Evolutionary conservation across 2,888 invertebrate species (phyloP), one percentile per base, ranked within the genome.

Genomic region (Cremastobaeus sp.): DNA sequence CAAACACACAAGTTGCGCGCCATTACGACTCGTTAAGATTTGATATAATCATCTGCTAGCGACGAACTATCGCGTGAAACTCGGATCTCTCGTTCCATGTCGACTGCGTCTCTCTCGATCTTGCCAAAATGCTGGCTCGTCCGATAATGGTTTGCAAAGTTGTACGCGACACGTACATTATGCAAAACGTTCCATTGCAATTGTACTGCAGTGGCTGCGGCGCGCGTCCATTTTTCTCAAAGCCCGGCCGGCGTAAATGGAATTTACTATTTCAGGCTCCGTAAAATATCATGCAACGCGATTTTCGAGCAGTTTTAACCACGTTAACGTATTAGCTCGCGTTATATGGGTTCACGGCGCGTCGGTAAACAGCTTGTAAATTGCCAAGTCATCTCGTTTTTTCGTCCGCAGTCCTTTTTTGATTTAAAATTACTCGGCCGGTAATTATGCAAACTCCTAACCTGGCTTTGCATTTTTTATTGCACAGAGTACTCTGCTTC

Each of bases 291-390:
- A 65, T 35, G 59, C 59, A 37, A 43, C 70, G 47, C 70, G 70
- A 70, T 70, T 74, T 70, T 66, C 62, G 60, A 60, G 57, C 62
- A 66, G 66, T 75, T 75, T 71, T 57, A 70, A 75, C 66, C 75
- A 57, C 66, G 70, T 66, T 74, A 70, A 65, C 55, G 52, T 69
- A 74, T 74, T 62, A 60, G 54, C 41, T 54, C 25, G 21, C 30
- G 68, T 64, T 68, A 59, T 55, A 57, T 35, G 34, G 48, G 59
- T 54, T 47, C 43, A 52, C 62, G n/a, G 39, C 32, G 20, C 35
- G 28, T 15, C 35, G 11, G 65, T 60, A 69, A 74, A 74, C 74
- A 74, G 69, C 65, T 69, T 74, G 65, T 65, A 69, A 65, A 74
- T 68, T 62, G 35, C 30, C 30, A 15, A 34, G 21, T 2, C 18